Conservation (phyloP, 2,888 invertebrate species). For the Ophion slaviceki region DNA sequence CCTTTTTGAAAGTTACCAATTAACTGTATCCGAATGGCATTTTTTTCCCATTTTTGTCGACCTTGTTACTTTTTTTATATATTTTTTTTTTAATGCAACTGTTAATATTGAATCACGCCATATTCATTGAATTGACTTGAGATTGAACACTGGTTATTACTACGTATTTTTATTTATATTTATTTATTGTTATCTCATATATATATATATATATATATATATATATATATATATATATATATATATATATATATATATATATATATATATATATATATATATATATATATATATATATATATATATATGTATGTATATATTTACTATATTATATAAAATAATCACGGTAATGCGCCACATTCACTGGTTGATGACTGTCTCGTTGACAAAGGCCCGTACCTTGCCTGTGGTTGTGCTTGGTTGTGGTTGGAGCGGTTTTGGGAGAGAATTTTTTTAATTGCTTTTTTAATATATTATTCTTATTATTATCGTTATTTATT, state of each 20-base stretch:
- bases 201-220: slow-evolving; percentile 56
- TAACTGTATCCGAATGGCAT: slow-evolving; percentile 75
- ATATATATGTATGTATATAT: slow-evolving; percentile 71
- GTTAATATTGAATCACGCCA: slow-evolving; percentile 76
- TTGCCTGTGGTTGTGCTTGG: slow-evolving; percentile 84
- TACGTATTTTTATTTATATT: slow-evolving; percentile 63
- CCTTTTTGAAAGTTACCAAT: slow-evolving; percentile 63
- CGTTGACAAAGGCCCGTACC: slow-evolving; percentile 82
- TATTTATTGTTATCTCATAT: slow-evolving; percentile 54
- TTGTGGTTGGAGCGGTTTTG: slow-evolving; percentile 83
- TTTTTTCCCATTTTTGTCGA: slow-evolving; percentile 19
- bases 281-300: slow-evolving; percentile 70
- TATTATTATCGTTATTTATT: slow-evolving; percentile 72
- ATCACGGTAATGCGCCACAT: slow-evolving; percentile 82
- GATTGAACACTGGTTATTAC: slow-evolving; percentile 75
- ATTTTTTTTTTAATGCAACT: slow-evolving; percentile 73
- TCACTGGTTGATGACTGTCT: slow-evolving; percentile 82
- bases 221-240: slow-evolving; percentile 68
- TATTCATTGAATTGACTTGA: slow-evolving; percentile 73
- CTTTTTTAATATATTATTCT: slow-evolving; percentile 76
- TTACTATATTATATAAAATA: slow-evolving; percentile 79
- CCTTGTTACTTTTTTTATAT: not conserved
- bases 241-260: slow-evolving; percentile 72
- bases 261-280: slow-evolving; percentile 58
- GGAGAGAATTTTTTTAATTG: slow-evolving; percentile 82